A percentile compares a stretch with the other conserved stretches of the same genome.
These are phyloP conservation scores for Eilema caniola DNA, from an alignment of 2,888 invertebrate species.

Conservation along the genomic window DNA sequence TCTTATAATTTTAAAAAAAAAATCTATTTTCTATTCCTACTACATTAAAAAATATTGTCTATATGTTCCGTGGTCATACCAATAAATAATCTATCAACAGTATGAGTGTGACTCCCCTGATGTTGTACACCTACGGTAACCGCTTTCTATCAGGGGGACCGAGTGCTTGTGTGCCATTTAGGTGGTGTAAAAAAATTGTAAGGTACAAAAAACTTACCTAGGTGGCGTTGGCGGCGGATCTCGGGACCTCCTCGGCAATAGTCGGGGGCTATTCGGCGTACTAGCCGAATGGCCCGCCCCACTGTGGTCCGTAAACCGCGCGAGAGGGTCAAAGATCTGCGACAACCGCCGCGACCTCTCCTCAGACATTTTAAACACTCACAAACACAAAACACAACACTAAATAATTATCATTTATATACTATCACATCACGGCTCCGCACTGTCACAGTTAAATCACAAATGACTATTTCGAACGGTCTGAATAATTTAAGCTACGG, in stretches of 20 bases:
- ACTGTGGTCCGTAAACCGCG: constrained; percentile 90
- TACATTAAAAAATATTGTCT: no score
- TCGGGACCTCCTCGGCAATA: constrained; percentile 87
- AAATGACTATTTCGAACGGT: constrained; percentile 79
- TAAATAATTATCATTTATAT: constrained; percentile 60
- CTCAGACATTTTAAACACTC: constrained; percentile 86
- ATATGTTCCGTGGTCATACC: no score
- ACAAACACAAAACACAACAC: constrained; percentile 70
- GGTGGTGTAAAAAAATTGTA: neutral
- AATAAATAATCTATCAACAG: no score
- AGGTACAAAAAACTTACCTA: constrained; percentile 64
- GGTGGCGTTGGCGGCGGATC: constrained; percentile 84
- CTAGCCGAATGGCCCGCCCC: constrained; percentile 86
- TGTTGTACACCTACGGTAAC: no score
- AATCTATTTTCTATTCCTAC: no score
- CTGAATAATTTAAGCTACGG: constrained; percentile 73
- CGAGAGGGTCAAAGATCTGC: constrained; percentile 94
- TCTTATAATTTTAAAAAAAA: neutral
- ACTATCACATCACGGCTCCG: constrained; percentile 74
- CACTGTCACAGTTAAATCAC: constrained; percentile 73
- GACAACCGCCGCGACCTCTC: constrained; percentile 92
- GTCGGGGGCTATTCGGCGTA: constrained; percentile 91
- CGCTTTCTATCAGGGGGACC: no score
- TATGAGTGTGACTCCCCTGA: no score
- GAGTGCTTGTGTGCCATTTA: no score